Base-by-base conservation (phyloP, 2,113 vertebrate species). In the Apaloderma vittatum region DNA sequence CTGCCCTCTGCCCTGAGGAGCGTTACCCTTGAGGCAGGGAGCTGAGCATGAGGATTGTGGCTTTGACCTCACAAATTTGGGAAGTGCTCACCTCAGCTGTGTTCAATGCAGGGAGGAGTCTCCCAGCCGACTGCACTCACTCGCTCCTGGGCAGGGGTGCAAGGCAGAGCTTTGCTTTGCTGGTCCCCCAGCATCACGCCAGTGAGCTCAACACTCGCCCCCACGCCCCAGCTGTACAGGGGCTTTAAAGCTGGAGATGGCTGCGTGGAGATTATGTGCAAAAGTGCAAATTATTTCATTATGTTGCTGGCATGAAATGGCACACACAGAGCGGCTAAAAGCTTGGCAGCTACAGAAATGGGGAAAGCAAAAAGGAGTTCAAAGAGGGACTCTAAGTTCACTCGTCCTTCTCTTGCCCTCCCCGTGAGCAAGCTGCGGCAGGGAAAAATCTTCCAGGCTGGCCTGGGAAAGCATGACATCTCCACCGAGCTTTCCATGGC, bases 221-320 rank as follows among this genome's bases (percentile, higher is more conserved):
- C 23, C 15, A 5, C 16, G 43, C 8, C 19, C 14, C 45, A 67
- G 37, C 20, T 0, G 0, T 40, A 52, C 6, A 13, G 29, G 36
- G 32, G 15, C 27, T 90, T 83, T 29, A 48, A 43, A 65, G 80
- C 10, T 74, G 68, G 91, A 92, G 93, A 62, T 13, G 21, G 19
- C 23, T 75, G 65, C 2, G 2, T 75, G 63, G 81, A 96, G 95
- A 92, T 93, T 46, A 91, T 87, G 76, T 91, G 48, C 27, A 94
- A 92, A 86, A 63, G 74, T 61, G 52, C 52, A 88, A 89, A 96
- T 95, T 77, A 86, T 78, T 86, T 90, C 72, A 92, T 95, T 96
- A 93, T 81, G 83, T 86, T 0, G 9, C 70, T 95, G 94, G 88
- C 88, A 90, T 55, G 59, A 92, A 93, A 58, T 95, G 67, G 51